These are phyloP conservation scores for Zeus faber DNA, from an alignment of 2,113 vertebrate genomes.

Conservation along the genomic window DNA sequence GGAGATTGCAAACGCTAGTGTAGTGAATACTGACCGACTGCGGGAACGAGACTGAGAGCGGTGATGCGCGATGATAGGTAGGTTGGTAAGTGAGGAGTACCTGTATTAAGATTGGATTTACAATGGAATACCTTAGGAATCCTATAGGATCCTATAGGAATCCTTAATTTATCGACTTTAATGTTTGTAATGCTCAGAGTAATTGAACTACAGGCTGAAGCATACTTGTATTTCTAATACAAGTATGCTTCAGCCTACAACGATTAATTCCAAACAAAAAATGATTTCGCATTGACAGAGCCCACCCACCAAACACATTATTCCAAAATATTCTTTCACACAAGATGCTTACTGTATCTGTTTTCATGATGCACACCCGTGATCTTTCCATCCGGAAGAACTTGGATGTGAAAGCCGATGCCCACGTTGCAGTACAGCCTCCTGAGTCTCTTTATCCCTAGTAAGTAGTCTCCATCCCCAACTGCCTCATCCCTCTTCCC, in stretches of 20 bases:
- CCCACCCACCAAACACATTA: no score
- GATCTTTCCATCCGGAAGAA: constrained; percentile 85
- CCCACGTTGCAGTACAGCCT: constrained; percentile 95
- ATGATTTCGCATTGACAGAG: no score
- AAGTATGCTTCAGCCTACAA: not conserved
- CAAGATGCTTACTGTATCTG: constrained; percentile 83
- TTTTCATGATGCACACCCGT: constrained; percentile 88
- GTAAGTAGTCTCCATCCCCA: constrained; percentile 86
- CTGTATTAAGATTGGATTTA: no score
- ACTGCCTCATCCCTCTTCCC: constrained; percentile 75
- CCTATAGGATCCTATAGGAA: no score
- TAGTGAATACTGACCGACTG: no score
- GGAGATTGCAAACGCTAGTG: no score
- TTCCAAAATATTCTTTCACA: not conserved
- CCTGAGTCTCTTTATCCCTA: constrained; percentile 87
- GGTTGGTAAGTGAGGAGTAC: no score
- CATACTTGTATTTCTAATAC: not conserved
- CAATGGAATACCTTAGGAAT: no score
- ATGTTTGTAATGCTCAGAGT: not conserved
- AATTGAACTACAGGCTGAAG: not conserved
- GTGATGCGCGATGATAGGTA: no score
- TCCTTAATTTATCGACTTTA: not conserved
- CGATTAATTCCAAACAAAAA: not conserved
- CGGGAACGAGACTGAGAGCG: no score
- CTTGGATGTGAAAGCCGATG: constrained; percentile 94